Percentiles rank a stretch among this genome's conserved stretches.
phyloP scores from a whole-genome alignment of 2,113 vertebrate genomes.

The Barbus barbus region DNA sequence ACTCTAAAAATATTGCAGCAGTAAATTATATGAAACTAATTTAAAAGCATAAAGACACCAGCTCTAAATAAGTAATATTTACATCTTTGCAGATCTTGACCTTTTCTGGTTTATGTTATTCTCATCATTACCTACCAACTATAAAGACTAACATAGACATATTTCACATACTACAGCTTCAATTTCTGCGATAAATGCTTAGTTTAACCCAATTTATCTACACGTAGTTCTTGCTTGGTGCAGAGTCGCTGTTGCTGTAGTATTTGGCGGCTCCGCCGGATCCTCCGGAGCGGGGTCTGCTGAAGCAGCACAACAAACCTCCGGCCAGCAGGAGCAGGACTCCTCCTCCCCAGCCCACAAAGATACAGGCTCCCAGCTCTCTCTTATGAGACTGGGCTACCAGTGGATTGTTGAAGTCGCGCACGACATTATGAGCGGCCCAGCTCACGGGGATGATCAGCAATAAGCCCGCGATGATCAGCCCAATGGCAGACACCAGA shows the following conservation, averaged over 20 bases:
- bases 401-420: conserved; percentile 68
- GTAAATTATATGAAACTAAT: not conserved
- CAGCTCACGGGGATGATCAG: conserved; percentile 77
- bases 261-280: conserved; percentile 71
- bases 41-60: not conserved
- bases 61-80: not conserved
- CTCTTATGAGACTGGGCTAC: not conserved
- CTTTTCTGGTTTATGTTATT: not conserved
- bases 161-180: conserved; percentile 40
- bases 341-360: conserved; percentile 74
- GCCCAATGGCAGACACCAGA: conserved; percentile 66
- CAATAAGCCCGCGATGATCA: conserved; percentile 73
- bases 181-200: not conserved
- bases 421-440: conserved; percentile 67
- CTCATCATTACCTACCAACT: no score
- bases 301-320: conserved; percentile 79
- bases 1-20: not conserved
- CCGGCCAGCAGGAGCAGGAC: conserved; percentile 72
- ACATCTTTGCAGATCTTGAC: not conserved
- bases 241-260: conserved; percentile 68
- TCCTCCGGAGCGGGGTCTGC: conserved; percentile 57
- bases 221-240: conserved; percentile 73
- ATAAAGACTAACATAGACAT: conserved; percentile 18
- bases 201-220: conserved; percentile 30
- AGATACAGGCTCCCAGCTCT: conserved; percentile 78